phyloP scores from a whole-genome alignment of 1,140 invertebrate species.

The Bemisia tabaci region DNA sequence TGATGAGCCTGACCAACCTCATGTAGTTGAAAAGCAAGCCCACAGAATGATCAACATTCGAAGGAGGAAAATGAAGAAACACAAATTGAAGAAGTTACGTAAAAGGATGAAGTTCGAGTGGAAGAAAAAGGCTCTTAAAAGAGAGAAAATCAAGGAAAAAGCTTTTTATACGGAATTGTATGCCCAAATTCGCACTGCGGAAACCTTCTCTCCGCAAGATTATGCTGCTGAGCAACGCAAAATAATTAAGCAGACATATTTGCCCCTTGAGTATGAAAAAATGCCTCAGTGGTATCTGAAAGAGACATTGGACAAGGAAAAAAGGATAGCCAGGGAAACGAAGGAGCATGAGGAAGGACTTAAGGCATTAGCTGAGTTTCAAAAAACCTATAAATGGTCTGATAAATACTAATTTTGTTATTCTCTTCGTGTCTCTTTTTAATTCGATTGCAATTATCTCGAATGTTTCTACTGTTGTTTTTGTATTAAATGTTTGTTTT shows the following conservation, averaged over 20 bases:
- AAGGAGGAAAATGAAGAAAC: conserved; percentile 69
- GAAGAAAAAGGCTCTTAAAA: conserved; percentile 49
- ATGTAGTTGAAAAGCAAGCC: conserved; percentile 43
- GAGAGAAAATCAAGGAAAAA: conserved; percentile 57
- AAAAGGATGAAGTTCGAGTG: conserved; percentile 60
- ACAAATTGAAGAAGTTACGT: conserved; percentile 62
- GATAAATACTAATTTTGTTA: no score
- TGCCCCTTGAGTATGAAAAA: background rate
- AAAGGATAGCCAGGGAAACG: background rate
- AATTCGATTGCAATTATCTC: no score
- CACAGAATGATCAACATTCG: conserved; percentile 59
- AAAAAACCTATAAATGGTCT: background rate
- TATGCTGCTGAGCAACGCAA: conserved; percentile 25
- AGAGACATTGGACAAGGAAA: background rate
- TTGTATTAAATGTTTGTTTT: no score
- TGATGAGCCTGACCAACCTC: background rate
- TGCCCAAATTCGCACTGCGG: conserved; percentile 40
- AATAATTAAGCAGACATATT: background rate
- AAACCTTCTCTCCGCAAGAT: conserved; percentile 30
- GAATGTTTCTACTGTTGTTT: no score
- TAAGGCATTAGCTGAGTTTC: background rate
- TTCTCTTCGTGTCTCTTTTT: no score
- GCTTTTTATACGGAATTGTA: conserved; percentile 53
- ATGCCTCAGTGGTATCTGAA: background rate
- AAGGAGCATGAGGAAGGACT: background rate